Conservation (phyloP, 2,888 invertebrate genomes). For the Lacanobia oleracea region DNA sequence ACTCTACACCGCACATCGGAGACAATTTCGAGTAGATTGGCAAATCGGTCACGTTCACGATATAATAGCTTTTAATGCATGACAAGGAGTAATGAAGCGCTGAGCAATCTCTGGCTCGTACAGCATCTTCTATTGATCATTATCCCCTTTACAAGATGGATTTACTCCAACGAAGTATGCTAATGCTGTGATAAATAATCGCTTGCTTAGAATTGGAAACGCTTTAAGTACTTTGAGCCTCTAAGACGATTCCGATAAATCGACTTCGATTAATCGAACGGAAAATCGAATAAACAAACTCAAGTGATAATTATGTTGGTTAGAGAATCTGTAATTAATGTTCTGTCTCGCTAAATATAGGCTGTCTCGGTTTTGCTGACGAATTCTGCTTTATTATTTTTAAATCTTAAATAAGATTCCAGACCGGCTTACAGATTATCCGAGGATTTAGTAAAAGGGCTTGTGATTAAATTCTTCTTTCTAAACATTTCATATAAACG, state of each 20-base stretch:
- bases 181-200: conserved; percentile 64
- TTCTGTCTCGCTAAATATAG: conserved; percentile 14
- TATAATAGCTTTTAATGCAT: conserved; percentile 75
- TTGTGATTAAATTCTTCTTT: conserved; percentile 16
- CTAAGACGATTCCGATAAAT: conserved; percentile 63
- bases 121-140: conserved; percentile 55
- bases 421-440: conserved; percentile 15
- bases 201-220: conserved; percentile 63
- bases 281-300: conserved; percentile 63
- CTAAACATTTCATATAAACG: not conserved
- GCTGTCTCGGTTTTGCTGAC: conserved; percentile 10
- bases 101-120: conserved; percentile 61
- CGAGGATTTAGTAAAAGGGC: conserved; percentile 18
- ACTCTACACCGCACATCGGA: conserved; percentile 46
- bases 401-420: conserved; percentile 15
- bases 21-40: conserved; percentile 64
- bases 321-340: conserved; percentile 49
- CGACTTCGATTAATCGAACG: conserved; percentile 57
- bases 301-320: conserved; percentile 56
- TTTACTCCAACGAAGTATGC: conserved; percentile 62
- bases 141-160: conserved; percentile 54
- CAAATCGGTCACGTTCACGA: conserved; percentile 74
- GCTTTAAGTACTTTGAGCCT: conserved; percentile 60
- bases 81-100: conserved; percentile 72
- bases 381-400: conserved; percentile 15